phyloP scores from a whole-genome alignment of 2,888 invertebrate genomes.

The Erebia epiphron region DNA sequence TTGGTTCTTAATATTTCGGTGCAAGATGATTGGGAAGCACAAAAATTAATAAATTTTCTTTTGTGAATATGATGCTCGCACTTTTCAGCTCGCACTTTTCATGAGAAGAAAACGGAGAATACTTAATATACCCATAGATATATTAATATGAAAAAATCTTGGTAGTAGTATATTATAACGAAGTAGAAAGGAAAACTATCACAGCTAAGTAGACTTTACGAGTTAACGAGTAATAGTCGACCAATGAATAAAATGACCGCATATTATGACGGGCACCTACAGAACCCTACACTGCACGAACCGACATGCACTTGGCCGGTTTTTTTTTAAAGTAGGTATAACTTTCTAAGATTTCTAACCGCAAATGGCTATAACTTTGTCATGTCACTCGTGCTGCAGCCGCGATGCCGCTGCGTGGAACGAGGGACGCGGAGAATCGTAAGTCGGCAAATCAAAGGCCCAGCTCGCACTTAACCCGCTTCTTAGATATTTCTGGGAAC shows the following conservation, averaged over 20 bases:
- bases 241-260: no score
- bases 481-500: conserved; percentile 25
- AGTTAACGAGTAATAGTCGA: no score
- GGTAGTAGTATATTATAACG: no score
- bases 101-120: not conserved
- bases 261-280: no score
- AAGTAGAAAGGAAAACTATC: no score
- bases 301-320: not conserved
- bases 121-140: no score
- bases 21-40: no score
- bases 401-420: conserved; percentile 31
- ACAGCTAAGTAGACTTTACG: no score
- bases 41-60: not conserved
- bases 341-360: conserved; percentile 22
- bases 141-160: no score
- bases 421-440: conserved; percentile 35
- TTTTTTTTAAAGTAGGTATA: not conserved
- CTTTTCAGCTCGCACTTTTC: not conserved
- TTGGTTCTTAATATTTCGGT: not conserved
- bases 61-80: not conserved
- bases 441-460: conserved; percentile 38
- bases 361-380: conserved; percentile 37
- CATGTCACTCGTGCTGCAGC: conserved; percentile 37
- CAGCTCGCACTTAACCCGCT: conserved; percentile 35
- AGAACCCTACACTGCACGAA: no score